Base-by-base conservation (phyloP, 64 coral and sea anemone species). In the Montipora sp. region DNA sequence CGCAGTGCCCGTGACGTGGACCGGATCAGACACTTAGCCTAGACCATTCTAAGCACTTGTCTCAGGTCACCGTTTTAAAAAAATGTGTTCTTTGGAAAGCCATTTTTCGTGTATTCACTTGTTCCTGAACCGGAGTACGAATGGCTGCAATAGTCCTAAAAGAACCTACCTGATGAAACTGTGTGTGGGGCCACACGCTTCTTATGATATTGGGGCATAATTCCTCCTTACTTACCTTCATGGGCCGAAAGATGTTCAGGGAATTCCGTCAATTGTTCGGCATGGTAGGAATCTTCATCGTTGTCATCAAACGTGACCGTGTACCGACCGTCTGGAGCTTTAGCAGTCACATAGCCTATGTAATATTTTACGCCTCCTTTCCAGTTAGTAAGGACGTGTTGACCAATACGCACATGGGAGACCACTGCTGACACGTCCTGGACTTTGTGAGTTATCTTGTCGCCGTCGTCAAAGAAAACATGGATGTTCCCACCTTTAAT, bases 291-390 rank as follows among this genome's bases (percentile, higher is more conserved):
- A 22, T 66, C 91, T 67, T 93, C 69, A 73, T 93, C 91, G 8
- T 92, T 92, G 80, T 96, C 91, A 47, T 96, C 95, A 79, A 90
- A 96, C 4, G 27, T 83, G 10, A 96, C 80, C 55, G 46, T 87
- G 73, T 57, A 96, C 1, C 87, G 95, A 2, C 87, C 81, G 58
- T 51, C 87, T 48, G 81, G 53, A 24, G 87, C 95, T 48, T 87
- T 80, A 46, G 87, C 63, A 3, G 77, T 79, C 81, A 96, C 92
- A 11, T 77, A 60, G 5, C 95, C 95, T 14, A 85, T 93, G 63
- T 81, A 96, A 22, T 90, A 96, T 51, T 88, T 69, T 10, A 47
- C 12, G 21, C 81, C 88, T 55, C 78, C 76, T 23, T 53, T 12
- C 75, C 80, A 94, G 21, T 82, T 77, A 16, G 82, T 74, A 68